Percentiles rank a stretch among this genome's conserved stretches.
Evolutionary conservation across 2,888 invertebrate genomes (phyloP).

Genomic region (Lysandra coridon): DNA sequence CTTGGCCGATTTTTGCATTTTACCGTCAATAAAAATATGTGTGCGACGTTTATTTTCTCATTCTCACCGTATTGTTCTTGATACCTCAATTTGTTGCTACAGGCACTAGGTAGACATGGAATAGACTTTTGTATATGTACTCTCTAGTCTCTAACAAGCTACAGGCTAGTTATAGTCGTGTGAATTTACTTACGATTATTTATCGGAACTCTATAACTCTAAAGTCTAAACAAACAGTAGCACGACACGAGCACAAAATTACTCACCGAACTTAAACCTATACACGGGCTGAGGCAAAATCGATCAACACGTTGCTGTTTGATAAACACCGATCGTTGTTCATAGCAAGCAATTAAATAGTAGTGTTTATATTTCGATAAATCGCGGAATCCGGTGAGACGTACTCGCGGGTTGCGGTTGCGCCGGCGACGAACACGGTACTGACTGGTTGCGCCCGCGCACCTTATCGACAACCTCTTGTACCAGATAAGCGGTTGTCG

Average conservation of each 20-base stretch:
- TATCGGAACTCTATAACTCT: background rate
- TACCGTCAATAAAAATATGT: background rate
- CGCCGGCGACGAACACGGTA: conserved; percentile 62
- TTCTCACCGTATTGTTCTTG: background rate
- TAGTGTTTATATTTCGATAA: conserved; percentile 57
- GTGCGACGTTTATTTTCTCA: background rate
- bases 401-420: conserved; percentile 46
- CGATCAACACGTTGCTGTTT: conserved; percentile 63
- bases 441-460: conserved; percentile 54
- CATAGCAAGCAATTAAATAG: conserved; percentile 58
- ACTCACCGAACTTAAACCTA: conserved; percentile 25
- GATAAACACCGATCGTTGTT: conserved; percentile 61
- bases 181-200: conserved; percentile 10
- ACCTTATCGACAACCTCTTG: conserved; percentile 67
- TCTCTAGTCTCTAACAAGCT: background rate
- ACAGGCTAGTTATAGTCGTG: background rate
- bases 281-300: conserved; percentile 55
- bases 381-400: conserved; percentile 43
- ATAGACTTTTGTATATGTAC: background rate
- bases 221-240: conserved; percentile 26
- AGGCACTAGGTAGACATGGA: background rate
- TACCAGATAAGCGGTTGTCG: conserved; percentile 62
- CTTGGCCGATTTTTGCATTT: too few species aligned
- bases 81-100: background rate
- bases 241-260: background rate